These are phyloP conservation scores for Hypocryptadius cinnamomeus DNA, from an alignment of 2,113 vertebrate genomes.

Conservation along the genomic window DNA sequence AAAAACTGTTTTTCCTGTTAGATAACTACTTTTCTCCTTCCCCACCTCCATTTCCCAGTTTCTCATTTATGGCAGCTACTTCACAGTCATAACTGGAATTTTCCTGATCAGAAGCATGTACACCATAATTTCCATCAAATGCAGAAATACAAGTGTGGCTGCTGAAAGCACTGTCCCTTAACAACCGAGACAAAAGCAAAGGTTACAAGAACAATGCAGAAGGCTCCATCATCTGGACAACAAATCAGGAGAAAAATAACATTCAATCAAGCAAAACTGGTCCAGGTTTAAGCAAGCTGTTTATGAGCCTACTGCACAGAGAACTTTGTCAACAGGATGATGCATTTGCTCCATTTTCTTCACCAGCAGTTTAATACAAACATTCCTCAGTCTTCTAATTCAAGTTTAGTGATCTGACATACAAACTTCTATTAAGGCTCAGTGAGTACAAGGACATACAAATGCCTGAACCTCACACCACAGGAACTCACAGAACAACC, in stretches of 20 bases:
- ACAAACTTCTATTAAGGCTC: neutral
- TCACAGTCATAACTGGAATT: constrained; percentile 74
- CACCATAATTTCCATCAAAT: constrained; percentile 47
- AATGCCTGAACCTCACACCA: neutral
- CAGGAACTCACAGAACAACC: neutral
- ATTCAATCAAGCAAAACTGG: neutral
- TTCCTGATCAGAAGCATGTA: constrained; percentile 79
- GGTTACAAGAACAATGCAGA: neutral
- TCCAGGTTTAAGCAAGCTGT: neutral
- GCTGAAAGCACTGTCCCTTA: neutral
- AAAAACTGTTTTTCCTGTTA: neutral
- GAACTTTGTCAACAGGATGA: neutral
- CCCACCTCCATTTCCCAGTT: constrained; percentile 73
- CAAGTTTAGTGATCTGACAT: neutral
- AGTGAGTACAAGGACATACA: neutral
- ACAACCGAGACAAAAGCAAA: neutral
- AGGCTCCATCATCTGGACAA: neutral
- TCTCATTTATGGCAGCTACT: constrained; percentile 84
- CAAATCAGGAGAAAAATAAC: rapidly evolving
- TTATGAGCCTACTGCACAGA: neutral
- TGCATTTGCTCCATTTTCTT: neutral
- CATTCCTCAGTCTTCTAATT: neutral
- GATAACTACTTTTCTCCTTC: neutral
- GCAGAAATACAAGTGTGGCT: neutral
- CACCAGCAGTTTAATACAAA: neutral